A percentile compares a stretch with the other conserved stretches of the same genome.
phyloP scores from a whole-genome alignment of 2,797 vertebrate species.

The Naso thynnoides region DNA sequence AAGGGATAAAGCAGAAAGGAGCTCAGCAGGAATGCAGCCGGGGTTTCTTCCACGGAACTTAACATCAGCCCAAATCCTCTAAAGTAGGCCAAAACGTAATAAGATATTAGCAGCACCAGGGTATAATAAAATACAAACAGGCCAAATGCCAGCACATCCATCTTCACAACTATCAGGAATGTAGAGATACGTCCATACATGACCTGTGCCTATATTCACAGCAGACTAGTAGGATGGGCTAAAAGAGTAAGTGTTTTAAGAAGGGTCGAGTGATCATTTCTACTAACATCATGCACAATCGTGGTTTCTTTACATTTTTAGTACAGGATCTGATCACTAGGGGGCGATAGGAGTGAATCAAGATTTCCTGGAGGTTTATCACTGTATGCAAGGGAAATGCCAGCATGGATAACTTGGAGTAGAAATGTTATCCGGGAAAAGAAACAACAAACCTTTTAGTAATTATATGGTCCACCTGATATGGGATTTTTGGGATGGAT shows the following conservation, averaged over 20 bases:
- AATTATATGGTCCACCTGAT: no score
- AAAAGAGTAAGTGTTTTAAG: neutral
- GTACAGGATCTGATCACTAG: no score
- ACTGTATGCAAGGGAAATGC: no score
- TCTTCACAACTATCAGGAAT: conserved; percentile 77
- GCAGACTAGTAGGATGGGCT: conserved; percentile 30
- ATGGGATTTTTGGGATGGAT: no score
- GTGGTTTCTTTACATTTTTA: no score
- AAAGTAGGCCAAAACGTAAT: conserved; percentile 68
- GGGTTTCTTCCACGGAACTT: conserved; percentile 57
- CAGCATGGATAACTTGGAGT: no score
- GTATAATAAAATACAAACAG: conserved; percentile 79
- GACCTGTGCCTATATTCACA: conserved; percentile 29
- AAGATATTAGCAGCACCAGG: conserved; percentile 71
- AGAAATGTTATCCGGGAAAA: no score
- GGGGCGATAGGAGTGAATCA: no score
- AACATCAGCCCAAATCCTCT: conserved; percentile 71
- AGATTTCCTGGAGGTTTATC: no score
- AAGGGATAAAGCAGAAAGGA: conserved; percentile 26
- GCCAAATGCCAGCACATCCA: conserved; percentile 76
- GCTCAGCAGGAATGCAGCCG: conserved; percentile 50
- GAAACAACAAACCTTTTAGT: no score
- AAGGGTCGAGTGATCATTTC: no score
- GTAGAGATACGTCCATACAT: conserved; percentile 68
- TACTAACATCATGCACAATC: no score